Evolutionary conservation across 30 jellyfish, hydroid and myxozoan genomes (phyloP).

Genomic region (Aurelia aurita): DNA sequence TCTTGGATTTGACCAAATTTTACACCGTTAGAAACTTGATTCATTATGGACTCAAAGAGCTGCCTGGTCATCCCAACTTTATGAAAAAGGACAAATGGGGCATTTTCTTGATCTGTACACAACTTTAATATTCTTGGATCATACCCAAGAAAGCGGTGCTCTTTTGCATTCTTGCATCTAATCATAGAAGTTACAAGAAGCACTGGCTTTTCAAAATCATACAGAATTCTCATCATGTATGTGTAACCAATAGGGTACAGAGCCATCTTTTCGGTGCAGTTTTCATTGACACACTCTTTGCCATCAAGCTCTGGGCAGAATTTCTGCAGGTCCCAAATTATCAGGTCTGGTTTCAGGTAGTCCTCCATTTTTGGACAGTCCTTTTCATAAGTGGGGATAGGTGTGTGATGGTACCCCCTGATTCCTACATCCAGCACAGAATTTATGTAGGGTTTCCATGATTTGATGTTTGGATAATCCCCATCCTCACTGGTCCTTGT

Average conservation of each 20-base stretch:
- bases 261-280: conserved; percentile 66
- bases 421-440: conserved; percentile 78
- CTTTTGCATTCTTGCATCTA: conserved; percentile 82
- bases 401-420: conserved; percentile 46
- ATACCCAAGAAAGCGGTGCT: conserved; percentile 93
- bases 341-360: conserved; percentile 84
- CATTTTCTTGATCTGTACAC: conserved; percentile 79
- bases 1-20: conserved; percentile 91
- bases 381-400: conserved; percentile 56
- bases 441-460: conserved; percentile 89
- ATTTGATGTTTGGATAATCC: conserved; percentile 64
- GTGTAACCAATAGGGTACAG: conserved; percentile 84
- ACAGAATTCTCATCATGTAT: conserved; percentile 82
- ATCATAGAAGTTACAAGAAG: conserved; percentile 91
- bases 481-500: conserved; percentile 75
- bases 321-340: conserved; percentile 91
- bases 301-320: conserved; percentile 80
- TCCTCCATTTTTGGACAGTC: conserved; percentile 78
- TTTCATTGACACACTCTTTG: conserved; percentile 48
- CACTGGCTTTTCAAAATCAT: conserved; percentile 90
- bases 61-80: conserved; percentile 92
- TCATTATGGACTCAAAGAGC: conserved; percentile 75
- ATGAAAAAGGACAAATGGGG: conserved; percentile 94
- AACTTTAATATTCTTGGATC: conserved; percentile 91
- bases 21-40: conserved; percentile 80